Conservation (phyloP, 2,113 vertebrate species). For the Eudorcas thomsonii region DNA sequence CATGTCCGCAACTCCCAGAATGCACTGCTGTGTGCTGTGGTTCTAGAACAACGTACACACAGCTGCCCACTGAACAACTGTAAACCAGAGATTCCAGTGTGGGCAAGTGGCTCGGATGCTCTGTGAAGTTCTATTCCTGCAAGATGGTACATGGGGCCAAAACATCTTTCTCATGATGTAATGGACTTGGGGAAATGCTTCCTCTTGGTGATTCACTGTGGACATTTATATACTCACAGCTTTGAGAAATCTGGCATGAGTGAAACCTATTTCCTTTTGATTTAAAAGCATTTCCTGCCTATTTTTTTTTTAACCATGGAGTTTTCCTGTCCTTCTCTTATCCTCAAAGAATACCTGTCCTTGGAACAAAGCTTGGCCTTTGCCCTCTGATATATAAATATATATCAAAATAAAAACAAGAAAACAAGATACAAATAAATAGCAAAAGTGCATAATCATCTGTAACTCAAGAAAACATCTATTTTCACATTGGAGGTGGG, state of each 20-base stretch:
- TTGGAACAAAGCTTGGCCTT: not conserved
- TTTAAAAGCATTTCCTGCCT: not conserved
- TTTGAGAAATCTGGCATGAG: not conserved
- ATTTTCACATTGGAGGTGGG: not conserved
- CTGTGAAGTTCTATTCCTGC: not conserved
- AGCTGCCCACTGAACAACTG: not conserved
- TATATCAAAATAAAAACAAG: constrained; percentile 19
- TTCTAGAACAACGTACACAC: not conserved
- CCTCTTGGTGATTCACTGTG: not conserved
- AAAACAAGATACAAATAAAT: not conserved
- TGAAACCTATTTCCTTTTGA: not conserved
- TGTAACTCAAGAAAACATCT: not conserved
- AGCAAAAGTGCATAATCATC: not conserved
- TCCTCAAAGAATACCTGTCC: not conserved
- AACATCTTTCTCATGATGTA: not conserved
- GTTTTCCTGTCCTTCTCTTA: not conserved
- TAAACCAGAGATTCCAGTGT: not conserved
- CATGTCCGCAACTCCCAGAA: not conserved
- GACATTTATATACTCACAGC: not conserved
- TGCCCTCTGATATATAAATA: not conserved
- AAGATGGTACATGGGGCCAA: not conserved
- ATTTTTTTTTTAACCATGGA: not conserved
- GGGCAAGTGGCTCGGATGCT: not conserved
- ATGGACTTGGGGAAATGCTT: not conserved
- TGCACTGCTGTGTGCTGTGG: not conserved